phyloP scores from a whole-genome alignment of 2,113 vertebrate genomes.

The Catharus bicknelli region DNA sequence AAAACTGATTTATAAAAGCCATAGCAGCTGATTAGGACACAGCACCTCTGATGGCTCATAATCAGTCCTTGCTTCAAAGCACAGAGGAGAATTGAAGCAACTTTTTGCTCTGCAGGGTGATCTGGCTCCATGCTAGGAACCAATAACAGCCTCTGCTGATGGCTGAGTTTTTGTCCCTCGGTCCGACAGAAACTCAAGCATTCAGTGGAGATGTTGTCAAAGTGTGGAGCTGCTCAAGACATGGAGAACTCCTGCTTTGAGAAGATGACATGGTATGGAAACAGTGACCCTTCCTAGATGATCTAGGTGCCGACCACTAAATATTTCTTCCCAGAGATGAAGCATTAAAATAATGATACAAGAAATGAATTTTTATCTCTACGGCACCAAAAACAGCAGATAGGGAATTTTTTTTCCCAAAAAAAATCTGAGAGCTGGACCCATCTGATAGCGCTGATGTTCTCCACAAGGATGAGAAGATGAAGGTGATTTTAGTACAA shows the following conservation, averaged over 20 bases:
- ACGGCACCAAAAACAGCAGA: neutral
- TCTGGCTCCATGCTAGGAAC: neutral
- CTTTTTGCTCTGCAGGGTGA: neutral
- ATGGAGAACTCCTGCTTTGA: neutral
- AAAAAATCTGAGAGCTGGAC: neutral
- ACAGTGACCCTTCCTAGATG: fast-evolving
- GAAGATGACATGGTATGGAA: neutral
- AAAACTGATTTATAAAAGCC: neutral
- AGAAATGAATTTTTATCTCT: neutral
- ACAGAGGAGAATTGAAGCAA: neutral
- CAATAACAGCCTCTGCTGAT: neutral
- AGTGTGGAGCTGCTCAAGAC: neutral
- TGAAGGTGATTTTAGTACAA: neutral
- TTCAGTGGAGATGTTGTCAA: neutral
- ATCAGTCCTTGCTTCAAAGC: neutral
- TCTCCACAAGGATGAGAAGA: neutral
- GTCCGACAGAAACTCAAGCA: neutral
- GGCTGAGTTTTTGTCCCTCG: neutral
- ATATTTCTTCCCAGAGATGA: neutral
- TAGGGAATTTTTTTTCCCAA: neutral
- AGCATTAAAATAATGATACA: neutral
- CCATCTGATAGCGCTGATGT: neutral
- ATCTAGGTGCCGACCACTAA: neutral
- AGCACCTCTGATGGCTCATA: neutral
- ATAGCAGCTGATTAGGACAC: neutral